Base-by-base conservation (phyloP, 2,113 vertebrate species). In the Sprattus sprattus region DNA sequence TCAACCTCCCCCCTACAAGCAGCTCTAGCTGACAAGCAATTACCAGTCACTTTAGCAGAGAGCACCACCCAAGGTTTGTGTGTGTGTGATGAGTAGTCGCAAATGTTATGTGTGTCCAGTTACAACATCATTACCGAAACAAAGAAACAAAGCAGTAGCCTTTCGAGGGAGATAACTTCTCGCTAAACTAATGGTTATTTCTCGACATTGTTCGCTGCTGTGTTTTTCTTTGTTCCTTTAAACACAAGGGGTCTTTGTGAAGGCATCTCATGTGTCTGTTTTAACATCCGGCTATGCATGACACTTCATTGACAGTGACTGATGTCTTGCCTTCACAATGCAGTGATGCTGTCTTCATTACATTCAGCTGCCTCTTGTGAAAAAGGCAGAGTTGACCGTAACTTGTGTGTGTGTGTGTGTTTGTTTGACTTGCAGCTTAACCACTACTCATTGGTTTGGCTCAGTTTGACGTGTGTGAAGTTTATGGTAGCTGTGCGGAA, bases 1-100 rank as follows among this genome's bases (percentile, higher is more conserved):
- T 64, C 20, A 64, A n/a, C 60, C 60, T 22, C 64, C 25, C n/a
- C 28, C 71, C 28, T 11, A 4, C 11, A 32, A 78, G 71, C 71
- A 78, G 28, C 64, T 71, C 64, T 86, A 84, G 86, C 82, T 71
- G n/a, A n/a, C n/a, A n/a, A n/a, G n/a, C n/a, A n/a, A n/a, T n/a
- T n/a, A n/a, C n/a, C n/a, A 28, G 64, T 71, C 64, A 9, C n/a
- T 28, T 71, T 13, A 71, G 25, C 64, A 71, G 13, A 6, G 32
- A 71, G 28, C n/a, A 10, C n/a, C 10, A 71, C 10, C 1, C 64
- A 32, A n/a, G 25, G 6, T 67, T n/a, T 25, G 22, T 67, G 60
- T 25, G 60, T 9, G 60, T 67, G 60, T 49, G n/a, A 46, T 54
- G 32, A 25, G 32, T 8, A 25, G n/a, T 39, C 22, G 22, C 46